Evolutionary conservation across 2,797 vertebrate genomes (phyloP), one percentile per base, ranked within the genome.

Genomic region (Pseudopleuronectes americanus): DNA sequence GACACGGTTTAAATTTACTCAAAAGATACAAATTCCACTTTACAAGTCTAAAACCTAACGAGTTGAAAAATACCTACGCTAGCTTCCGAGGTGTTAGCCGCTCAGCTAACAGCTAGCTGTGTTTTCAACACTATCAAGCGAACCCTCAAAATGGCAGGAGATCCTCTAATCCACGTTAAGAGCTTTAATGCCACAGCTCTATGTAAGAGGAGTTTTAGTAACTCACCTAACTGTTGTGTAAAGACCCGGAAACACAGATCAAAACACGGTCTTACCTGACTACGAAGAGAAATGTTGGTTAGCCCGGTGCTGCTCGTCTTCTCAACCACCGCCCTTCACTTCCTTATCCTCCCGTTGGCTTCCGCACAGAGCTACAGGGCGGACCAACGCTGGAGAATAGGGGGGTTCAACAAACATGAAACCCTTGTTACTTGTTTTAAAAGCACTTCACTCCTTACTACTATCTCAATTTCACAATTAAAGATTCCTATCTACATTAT

Each of bases 291-390:
- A 55, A 57, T 13, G 53, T 64, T 64, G 56, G 49, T 43, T 84
- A 83, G 43, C 72, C 68, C 71, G 47, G 4, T 28, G 68, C 82
- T 77, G 70, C 73, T 79, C 55, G 67, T 81, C 64, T 77, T 66
- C 73, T 91, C 85, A 94, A 95, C 95, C 95, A 95, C 94, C 94
- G 94, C 95, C 94, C 94, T 92, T 92, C 92, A 94, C 93, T 95
- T 95, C 94, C 94, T 93, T 85, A 81, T 89, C 14, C 64, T 64
- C 80, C 57, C 54, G 79, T 52, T 48, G 66, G 57, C 68, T 74
- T 89, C 83, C 64, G 85, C 45, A 31, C 64, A 73, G 78, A 71
- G 79, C 76, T 24, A 5, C 43, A 5, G 94, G 85, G 8, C 47
- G 71, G 76, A 93, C 93, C 90, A 95, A 76, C 16, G 53, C 0